Percentiles rank a stretch among this genome's conserved stretches.
Evolutionary conservation across 2,888 invertebrate genomes (phyloP).

Genomic region (Rhingia rostrata): DNA sequence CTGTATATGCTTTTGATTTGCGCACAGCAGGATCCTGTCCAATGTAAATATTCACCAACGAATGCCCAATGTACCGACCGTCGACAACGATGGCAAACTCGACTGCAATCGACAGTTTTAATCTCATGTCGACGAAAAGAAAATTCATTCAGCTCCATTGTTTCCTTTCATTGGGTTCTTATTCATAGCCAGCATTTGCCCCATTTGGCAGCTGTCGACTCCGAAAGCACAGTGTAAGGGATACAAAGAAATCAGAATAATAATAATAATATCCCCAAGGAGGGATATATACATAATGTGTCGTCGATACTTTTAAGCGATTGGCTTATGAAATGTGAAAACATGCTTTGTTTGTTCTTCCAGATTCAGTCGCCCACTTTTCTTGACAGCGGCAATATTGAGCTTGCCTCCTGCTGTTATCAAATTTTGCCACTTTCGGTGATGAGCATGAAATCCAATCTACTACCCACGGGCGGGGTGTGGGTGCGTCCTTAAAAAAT

Average conservation of each 20-base stretch:
- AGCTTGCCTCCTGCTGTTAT: constrained; percentile 30
- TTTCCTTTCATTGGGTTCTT: constrained; percentile 47
- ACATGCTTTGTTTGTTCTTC: constrained; percentile 34
- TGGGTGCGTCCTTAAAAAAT: neutral
- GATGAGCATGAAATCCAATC: constrained; percentile 31
- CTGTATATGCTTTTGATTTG: constrained; percentile 49
- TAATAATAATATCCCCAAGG: constrained; percentile 22
- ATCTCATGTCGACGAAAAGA: constrained; percentile 47
- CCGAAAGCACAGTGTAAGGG: constrained; percentile 34
- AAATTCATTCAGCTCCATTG: constrained; percentile 52
- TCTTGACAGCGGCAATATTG: constrained; percentile 34
- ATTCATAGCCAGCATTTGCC: constrained; percentile 25
- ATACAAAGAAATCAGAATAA: constrained; percentile 26
- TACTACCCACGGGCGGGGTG: neutral
- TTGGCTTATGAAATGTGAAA: constrained; percentile 34
- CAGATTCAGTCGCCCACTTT: neutral
- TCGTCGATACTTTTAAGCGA: constrained; percentile 36
- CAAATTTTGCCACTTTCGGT: constrained; percentile 22
- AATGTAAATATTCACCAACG: constrained; percentile 2
- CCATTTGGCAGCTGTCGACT: constrained; percentile 32
- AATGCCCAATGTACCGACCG: constrained; percentile 12
- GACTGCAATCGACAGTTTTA: constrained; percentile 69
- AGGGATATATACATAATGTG: constrained; percentile 28
- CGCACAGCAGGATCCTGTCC: constrained; percentile 57
- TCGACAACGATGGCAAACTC: constrained; percentile 26